Evolutionary conservation across 1,140 invertebrate genomes (phyloP).

Genomic region (Potamilus streckersoni): DNA sequence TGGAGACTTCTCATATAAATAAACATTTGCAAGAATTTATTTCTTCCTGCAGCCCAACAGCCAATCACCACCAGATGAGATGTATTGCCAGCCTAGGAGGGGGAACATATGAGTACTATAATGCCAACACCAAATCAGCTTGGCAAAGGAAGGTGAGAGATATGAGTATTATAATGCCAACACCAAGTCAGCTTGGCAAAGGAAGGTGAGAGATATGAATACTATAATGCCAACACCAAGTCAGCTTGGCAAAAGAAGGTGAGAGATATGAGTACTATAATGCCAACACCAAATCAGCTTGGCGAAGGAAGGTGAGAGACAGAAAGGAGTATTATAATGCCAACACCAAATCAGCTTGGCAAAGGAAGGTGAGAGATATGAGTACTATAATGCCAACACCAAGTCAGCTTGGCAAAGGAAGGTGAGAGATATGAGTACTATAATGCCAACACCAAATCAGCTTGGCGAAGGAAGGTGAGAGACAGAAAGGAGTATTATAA

Average conservation of each 20-base stretch:
- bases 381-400: conserved; percentile 55
- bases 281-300: too few relatives aligned
- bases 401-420: conserved; percentile 62
- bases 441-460: too few relatives aligned
- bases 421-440: conserved; percentile 18
- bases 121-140: conserved; percentile 57
- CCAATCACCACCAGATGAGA: conserved; percentile 56
- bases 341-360: too few relatives aligned
- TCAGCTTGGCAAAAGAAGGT: too few relatives aligned
- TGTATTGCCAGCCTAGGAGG: conserved; percentile 53
- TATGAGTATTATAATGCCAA: too few relatives aligned
- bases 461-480: too few relatives aligned
- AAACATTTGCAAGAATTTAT: neutral
- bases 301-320: too few relatives aligned
- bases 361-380: conserved; percentile 37
- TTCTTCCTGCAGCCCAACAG: conserved; percentile 46
- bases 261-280: too few relatives aligned
- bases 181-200: too few relatives aligned
- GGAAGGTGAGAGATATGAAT: neutral
- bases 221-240: too few relatives aligned
- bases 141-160: conserved; percentile 53
- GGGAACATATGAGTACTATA: conserved; percentile 56
- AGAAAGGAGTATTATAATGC: too few relatives aligned
- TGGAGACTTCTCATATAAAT: neutral
- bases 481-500: too few relatives aligned